Base-by-base conservation (phyloP, 2,888 invertebrate species). In the Allolobophora icterica region DNA sequence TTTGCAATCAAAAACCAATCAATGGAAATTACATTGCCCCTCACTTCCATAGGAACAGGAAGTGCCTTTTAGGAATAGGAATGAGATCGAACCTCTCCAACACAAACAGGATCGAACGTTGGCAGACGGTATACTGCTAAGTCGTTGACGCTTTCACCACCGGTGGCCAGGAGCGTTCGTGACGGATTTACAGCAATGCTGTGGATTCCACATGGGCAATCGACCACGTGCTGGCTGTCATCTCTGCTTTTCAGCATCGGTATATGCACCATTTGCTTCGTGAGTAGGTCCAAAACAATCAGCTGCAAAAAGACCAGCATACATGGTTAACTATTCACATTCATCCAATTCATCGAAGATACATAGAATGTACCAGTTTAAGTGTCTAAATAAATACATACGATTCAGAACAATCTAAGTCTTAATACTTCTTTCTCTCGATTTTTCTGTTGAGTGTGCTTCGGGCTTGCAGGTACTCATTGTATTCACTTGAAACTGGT, bases 141-240 rank as follows among this genome's bases (percentile, higher is more conserved):
- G 95, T 99, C 98, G 94, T 98, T 98, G 0, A 98, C 98, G 95
- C 98, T 98, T 92, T 97, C 96, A 5, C 98, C 99, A 3, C 98
- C 98, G 0, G 99, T 99, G 87, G 98, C 98, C 92, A 99, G 95
- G 93, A 98, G 96, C 19, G 98, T 98, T 42, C 94, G 93, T 91
- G 98, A 98, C 33, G 99, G 98, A 96, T 99, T 99, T 92, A 99
- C 97, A 95, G 98, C 97, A 93, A 99, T 97, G 91, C 98, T 97
- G 96, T 99, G 98, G 93, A 99, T 98, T 34, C 99, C 99, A 94
- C 98, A 97, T 94, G 95, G 94, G 92, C 94, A 95, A n/a, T 93
- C 94, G 33, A 95, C 94, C 34, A 94, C 38, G 93, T 24, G 90
- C 89, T 92, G 94, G 94, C 94, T 95, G n/a, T 94, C 93, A 33